These are phyloP conservation scores for Chaunax sp. DNA, from an alignment of 2,797 vertebrate species.

Conservation along the genomic window DNA sequence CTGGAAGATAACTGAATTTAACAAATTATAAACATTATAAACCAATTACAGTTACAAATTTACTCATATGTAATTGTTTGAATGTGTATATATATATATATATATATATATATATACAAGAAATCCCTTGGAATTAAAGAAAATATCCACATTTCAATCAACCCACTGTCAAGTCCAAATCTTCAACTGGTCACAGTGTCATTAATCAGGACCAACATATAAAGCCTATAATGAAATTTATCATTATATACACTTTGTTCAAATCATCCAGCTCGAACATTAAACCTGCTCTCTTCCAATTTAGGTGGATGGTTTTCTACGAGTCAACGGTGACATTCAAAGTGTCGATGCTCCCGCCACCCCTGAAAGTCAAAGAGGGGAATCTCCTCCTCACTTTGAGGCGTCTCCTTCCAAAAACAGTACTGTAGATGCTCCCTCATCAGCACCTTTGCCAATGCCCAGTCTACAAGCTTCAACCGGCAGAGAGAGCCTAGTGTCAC, in stretches of 20 bases:
- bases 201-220: background rate
- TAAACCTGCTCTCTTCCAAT: background rate
- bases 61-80: background rate
- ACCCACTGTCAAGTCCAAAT: background rate
- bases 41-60: background rate
- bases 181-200: no score
- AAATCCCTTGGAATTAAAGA: background rate
- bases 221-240: background rate
- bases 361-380: conserved; percentile 54
- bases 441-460: conserved; percentile 30
- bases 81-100: background rate
- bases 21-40: background rate
- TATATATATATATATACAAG: background rate
- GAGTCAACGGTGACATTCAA: conserved; percentile 85
- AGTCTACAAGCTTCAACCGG: background rate
- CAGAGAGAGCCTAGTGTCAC: conserved; percentile 9
- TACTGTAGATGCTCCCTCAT: conserved; percentile 15
- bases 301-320: conserved; percentile 87
- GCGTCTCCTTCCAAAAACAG: conserved; percentile 52
- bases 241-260: background rate
- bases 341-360: conserved; percentile 60
- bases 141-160: background rate
- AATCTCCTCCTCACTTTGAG: conserved; percentile 70
- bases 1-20: background rate
- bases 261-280: background rate